Conservation (phyloP, 1,140 invertebrate species). For the Tigriopus japonicus region DNA sequence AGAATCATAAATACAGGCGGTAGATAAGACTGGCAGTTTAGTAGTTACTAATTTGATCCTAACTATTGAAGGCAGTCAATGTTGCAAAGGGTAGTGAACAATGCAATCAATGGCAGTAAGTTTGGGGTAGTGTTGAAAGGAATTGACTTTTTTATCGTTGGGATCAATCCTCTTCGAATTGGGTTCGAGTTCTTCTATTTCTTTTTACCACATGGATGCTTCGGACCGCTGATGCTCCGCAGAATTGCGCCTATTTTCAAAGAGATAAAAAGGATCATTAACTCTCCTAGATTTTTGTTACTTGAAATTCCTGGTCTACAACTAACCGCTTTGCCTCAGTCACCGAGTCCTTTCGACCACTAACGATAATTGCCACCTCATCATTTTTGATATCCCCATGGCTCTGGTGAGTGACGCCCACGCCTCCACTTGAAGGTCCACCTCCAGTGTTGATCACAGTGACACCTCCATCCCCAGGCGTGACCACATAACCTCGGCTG, state of each 20-base stretch:
- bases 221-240: neutral
- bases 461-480: neutral
- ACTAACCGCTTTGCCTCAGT: neutral
- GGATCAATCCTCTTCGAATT: no score
- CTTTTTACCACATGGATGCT: neutral
- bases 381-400: neutral
- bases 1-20: no score
- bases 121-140: no score
- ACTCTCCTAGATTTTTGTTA: neutral
- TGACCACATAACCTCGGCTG: neutral
- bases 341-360: constrained; percentile 2
- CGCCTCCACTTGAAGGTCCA: neutral
- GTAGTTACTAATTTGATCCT: no score
- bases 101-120: no score
- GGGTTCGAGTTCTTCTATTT: no score
- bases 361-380: constrained; percentile 11
- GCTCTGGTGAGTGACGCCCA: no score
- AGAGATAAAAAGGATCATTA: neutral
- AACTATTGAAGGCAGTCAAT: no score
- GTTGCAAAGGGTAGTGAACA: no score
- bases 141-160: no score
- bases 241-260: neutral
- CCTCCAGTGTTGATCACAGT: neutral
- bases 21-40: no score
- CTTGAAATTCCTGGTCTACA: neutral